Conservation (phyloP, 2,888 invertebrate species). For the Hydrotaea diabolus region DNA sequence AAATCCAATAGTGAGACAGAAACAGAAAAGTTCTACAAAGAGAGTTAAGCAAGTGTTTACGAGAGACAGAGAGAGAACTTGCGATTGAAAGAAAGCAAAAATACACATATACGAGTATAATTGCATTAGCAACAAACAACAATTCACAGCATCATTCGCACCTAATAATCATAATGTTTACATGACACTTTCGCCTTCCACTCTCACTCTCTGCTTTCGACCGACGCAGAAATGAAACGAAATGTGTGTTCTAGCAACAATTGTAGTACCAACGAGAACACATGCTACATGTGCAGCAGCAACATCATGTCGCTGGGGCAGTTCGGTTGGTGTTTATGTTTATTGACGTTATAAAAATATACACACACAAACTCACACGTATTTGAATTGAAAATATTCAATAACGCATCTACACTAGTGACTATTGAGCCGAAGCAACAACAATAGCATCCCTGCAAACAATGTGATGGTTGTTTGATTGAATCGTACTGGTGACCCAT, state of each 20-base stretch:
- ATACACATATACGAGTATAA: conserved; percentile 44
- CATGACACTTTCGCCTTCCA: conserved; percentile 42
- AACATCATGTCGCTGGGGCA: not conserved
- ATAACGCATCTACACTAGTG: conserved; percentile 7
- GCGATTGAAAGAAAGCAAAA: not conserved
- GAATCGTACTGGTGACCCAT: too few species aligned
- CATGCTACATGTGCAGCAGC: conserved; percentile 15
- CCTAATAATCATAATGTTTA: conserved; percentile 67
- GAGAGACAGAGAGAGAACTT: not conserved
- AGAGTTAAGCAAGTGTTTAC: not conserved
- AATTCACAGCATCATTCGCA: conserved; percentile 66
- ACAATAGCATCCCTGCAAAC: too few species aligned
- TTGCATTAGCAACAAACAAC: conserved; percentile 60
- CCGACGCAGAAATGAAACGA: not conserved
- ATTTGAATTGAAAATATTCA: not conserved
- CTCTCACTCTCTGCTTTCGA: conserved; percentile 13
- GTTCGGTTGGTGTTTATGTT: conserved; percentile 23
- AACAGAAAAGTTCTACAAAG: conserved; percentile 2
- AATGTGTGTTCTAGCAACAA: not conserved
- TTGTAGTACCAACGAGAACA: not conserved
- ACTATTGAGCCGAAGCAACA: not conserved
- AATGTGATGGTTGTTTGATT: too few species aligned
- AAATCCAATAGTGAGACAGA: not conserved
- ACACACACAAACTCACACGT: not conserved
- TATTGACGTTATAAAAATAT: conserved; percentile 35